Percentiles rank a stretch among this genome's conserved stretches.
phyloP scores from a whole-genome alignment of 2,888 invertebrate genomes.

The Agonopterix subpropinquella region DNA sequence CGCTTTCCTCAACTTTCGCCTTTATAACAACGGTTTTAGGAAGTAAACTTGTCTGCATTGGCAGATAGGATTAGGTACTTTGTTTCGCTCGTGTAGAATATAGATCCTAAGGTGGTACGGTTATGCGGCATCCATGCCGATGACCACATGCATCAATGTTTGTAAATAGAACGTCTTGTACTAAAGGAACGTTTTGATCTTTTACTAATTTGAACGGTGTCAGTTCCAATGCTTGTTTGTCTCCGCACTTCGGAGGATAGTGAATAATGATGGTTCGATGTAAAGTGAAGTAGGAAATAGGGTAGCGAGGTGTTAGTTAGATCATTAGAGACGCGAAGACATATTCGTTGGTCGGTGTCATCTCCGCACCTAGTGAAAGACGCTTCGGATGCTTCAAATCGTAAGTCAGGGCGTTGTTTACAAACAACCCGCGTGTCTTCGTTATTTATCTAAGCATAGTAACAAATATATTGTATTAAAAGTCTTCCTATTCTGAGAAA shows the following conservation, averaged over 20 bases:
- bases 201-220: conserved; percentile 30
- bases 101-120: conserved; percentile 62
- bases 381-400: conserved; percentile 33
- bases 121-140: conserved; percentile 70
- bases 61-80: conserved; percentile 30
- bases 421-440: conserved; percentile 39
- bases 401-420: conserved; percentile 48
- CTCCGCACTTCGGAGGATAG: conserved; percentile 13
- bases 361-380: conserved; percentile 35
- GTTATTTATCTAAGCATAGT: conserved; percentile 17
- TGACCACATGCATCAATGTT: conserved; percentile 76
- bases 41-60: conserved; percentile 24
- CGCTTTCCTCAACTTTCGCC: conserved; percentile 27
- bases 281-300: conserved; percentile 22
- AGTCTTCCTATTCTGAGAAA: conserved; percentile 40
- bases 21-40: conserved; percentile 29
- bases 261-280: conserved; percentile 26
- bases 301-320: conserved; percentile 14
- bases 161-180: conserved; percentile 69
- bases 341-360: conserved; percentile 41
- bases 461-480: conserved; percentile 13
- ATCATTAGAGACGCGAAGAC: conserved; percentile 23
- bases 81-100: conserved; percentile 52
- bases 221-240: conserved; percentile 36
- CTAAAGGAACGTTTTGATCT: conserved; percentile 41